Evolutionary conservation across 1,140 invertebrate species (phyloP), one percentile per base, ranked within the genome.

Genomic region (Pissodes strobi): DNA sequence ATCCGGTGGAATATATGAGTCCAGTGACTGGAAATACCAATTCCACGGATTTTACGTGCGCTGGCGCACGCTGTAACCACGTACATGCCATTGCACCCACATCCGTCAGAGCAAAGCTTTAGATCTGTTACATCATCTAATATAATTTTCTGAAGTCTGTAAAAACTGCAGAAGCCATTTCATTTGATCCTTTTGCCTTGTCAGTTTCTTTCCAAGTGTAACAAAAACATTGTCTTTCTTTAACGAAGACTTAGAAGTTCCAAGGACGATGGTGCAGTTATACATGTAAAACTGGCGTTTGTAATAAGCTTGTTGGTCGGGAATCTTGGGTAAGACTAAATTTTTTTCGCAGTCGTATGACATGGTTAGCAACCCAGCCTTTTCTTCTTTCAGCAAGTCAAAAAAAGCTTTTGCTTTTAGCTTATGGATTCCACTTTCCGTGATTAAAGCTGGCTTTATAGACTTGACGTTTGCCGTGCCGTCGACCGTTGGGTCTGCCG

Each of bases 281-380:
- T 73, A 75, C 19, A 75, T 56, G 62, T 73, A 71, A 6, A 78
- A 52, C 60, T 79, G 74, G 6, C 72, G 22, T n/a, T 57, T 57
- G 39, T 75, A 78, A 68, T 76, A 78, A 1, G 71, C 67, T 27
- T 41, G 48, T 59, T 78, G 76, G 51, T 78, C 74, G 8, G 70
- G 74, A 10, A 78, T 12, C 64, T 76, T 78, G 1, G 72, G 72
- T 5, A 76, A 25, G 1, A 53, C 55, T 17, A 71, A 22, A 63
- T 78, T 76, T 58, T 78, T 76, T 58, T 76, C 67, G 25, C 71
- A 74, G 46, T 77, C 73, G 53, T 70, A 77, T 25, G 66, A 67
- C 2, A 74, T 49, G 25, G 51, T 71, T 48, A 63, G n/a, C 21
- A 69, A 25, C 19, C 17, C 48, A n/a, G 61, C 52, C 4, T 17